Percentiles rank a stretch among this genome's conserved stretches.
Conservation (phyloP, 2,797 vertebrate genomes). For the Gymnodraco acuticeps region DNA sequence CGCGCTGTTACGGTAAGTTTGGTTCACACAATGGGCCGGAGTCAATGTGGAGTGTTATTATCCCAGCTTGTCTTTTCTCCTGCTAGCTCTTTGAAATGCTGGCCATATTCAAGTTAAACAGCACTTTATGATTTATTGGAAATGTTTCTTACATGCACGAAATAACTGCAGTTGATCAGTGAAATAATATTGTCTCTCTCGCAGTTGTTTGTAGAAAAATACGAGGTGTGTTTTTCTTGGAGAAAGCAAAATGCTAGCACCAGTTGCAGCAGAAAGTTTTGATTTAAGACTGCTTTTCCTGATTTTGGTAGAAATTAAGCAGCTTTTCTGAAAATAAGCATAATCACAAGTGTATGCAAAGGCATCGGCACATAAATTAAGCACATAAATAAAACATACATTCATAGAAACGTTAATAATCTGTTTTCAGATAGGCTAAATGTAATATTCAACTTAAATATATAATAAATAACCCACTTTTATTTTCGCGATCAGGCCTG, state of each 20-base stretch:
- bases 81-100: slow-evolving; percentile 13
- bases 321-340: not conserved
- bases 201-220: slow-evolving; percentile 1
- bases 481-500: not conserved
- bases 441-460: slow-evolving; percentile 17
- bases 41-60: slow-evolving; percentile 76
- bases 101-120: slow-evolving; percentile 16
- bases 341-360: not conserved
- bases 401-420: not conserved
- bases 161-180: not conserved
- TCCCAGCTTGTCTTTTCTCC: slow-evolving; percentile 48
- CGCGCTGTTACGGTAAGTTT: slow-evolving; percentile 90
- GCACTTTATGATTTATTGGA: not conserved
- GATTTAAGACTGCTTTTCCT: not conserved
- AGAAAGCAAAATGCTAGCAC: not conserved
- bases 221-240: not conserved
- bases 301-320: slow-evolving; percentile 9
- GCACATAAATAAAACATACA: not conserved
- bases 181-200: not conserved
- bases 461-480: not conserved
- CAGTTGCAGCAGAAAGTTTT: slow-evolving; percentile 9
- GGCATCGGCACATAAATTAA: not conserved
- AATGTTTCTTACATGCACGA: not conserved
- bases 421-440: not conserved
- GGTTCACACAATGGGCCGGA: slow-evolving; percentile 81